phyloP scores from a whole-genome alignment of 2,113 vertebrate species.

The Eidolon helvum region DNA sequence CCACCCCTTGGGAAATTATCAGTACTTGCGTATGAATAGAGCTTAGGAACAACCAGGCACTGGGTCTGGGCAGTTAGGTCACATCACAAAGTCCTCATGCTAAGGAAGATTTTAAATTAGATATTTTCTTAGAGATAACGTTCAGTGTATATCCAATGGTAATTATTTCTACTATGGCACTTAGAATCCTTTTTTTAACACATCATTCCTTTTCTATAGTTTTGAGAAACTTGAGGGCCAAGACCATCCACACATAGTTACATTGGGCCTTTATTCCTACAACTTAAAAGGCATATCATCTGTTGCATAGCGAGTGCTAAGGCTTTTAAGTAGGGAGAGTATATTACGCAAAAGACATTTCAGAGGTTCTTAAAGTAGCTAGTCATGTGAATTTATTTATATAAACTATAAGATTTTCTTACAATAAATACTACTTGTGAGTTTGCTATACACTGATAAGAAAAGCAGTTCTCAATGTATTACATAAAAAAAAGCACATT shows the following conservation, averaged over 20 bases:
- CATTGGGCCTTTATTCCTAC: not conserved
- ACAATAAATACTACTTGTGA: not conserved
- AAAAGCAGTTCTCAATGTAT: not conserved
- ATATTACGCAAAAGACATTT: not conserved
- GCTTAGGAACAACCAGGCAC: not conserved
- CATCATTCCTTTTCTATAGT: not conserved
- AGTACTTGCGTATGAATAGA: not conserved
- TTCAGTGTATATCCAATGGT: not conserved
- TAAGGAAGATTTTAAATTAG: not conserved
- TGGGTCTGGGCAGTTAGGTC: not conserved
- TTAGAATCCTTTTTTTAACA: not conserved
- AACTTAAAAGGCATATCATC: not conserved
- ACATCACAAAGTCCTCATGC: not conserved
- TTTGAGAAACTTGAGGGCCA: not conserved
- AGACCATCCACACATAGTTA: not conserved
- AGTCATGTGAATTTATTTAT: not conserved
- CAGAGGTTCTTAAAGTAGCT: not conserved
- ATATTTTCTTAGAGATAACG: not conserved
- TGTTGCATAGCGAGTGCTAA: not conserved
- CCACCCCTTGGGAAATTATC: not conserved
- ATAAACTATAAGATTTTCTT: not conserved
- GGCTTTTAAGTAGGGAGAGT: not conserved
- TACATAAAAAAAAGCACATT: not conserved
- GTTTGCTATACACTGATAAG: not conserved
- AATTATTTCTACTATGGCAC: not conserved